Evolutionary conservation across 2,113 vertebrate genomes (phyloP).

Genomic region (Illadopsis cleaveri): DNA sequence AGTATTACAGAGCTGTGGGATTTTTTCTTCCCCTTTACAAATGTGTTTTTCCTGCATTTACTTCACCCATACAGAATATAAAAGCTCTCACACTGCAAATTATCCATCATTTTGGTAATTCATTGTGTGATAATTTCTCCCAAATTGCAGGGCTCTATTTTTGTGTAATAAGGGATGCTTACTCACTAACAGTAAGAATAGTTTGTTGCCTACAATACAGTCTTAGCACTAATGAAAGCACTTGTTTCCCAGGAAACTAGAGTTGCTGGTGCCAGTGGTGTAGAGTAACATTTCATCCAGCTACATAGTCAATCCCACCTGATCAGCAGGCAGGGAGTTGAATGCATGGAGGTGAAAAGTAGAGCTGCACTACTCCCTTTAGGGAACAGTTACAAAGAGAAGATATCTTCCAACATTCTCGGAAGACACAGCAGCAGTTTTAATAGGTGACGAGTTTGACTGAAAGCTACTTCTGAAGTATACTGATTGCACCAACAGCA

Average conservation of each 20-base stretch:
- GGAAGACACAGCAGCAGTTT: background rate
- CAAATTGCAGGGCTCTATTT: constrained; percentile 63
- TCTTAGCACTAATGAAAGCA: constrained; percentile 47
- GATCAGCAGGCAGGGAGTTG: background rate
- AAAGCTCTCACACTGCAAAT: constrained; percentile 16
- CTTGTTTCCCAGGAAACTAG: constrained; percentile 73
- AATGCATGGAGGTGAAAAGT: background rate
- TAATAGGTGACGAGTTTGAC: background rate
- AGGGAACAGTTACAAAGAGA: background rate
- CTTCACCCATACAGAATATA: background rate
- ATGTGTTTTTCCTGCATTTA: background rate
- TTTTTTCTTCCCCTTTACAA: background rate
- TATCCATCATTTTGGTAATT: constrained; percentile 20
- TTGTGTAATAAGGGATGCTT: constrained; percentile 70
- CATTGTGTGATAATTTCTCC: constrained; percentile 16
- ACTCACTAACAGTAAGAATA: constrained; percentile 67
- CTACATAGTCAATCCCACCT: background rate
- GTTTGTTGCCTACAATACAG: constrained; percentile 61
- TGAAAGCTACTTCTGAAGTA: background rate
- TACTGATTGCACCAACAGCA: background rate
- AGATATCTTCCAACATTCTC: background rate
- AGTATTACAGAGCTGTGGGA: background rate
- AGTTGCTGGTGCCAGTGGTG: constrained; percentile 27
- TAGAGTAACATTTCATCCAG: background rate
- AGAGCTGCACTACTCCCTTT: background rate